Conservation (phyloP, 2,797 vertebrate species). For the Rhinatrema bivittatum region DNA sequence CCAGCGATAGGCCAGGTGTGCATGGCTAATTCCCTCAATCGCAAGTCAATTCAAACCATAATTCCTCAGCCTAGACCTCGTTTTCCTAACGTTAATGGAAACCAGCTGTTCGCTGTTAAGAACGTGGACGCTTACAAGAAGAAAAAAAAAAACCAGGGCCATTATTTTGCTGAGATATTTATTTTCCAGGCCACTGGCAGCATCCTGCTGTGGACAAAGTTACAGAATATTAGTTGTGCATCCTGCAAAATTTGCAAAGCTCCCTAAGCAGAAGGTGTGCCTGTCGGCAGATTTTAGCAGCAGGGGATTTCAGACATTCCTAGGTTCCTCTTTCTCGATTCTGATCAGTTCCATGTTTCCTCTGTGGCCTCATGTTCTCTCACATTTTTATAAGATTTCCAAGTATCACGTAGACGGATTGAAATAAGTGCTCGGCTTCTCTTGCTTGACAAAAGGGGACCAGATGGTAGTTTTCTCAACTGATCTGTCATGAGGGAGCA, state of each 20-base stretch:
- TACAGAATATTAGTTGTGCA: constrained; percentile 23
- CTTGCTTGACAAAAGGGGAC: too few species aligned
- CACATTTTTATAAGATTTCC: too few species aligned
- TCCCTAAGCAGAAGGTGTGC: background rate
- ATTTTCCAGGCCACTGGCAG: constrained; percentile 31
- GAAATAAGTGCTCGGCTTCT: too few species aligned
- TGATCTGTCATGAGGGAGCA: too few species aligned
- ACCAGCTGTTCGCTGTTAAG: constrained; percentile 76
- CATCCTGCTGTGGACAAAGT: constrained; percentile 33
- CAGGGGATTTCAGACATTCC: too few species aligned
- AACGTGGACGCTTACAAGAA: constrained; percentile 45
- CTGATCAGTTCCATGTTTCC: too few species aligned
- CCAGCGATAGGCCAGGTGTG: constrained; percentile 69
- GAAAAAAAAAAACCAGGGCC: constrained; percentile 15
- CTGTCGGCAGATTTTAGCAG: constrained; percentile 3
- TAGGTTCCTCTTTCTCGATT: too few species aligned
- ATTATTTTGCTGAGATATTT: constrained; percentile 19
- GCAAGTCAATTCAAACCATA: constrained; percentile 68
- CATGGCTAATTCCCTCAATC: constrained; percentile 59
- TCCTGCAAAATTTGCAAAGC: constrained; percentile 25
- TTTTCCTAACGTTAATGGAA: constrained; percentile 61
- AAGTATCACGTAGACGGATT: too few species aligned
- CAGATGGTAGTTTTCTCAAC: too few species aligned
- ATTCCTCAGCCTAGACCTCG: constrained; percentile 66
- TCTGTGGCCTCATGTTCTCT: too few species aligned